Percentiles rank a stretch among this genome's conserved stretches.
Conservation (phyloP, 2,113 vertebrate genomes). For the Malurus cyaneus region DNA sequence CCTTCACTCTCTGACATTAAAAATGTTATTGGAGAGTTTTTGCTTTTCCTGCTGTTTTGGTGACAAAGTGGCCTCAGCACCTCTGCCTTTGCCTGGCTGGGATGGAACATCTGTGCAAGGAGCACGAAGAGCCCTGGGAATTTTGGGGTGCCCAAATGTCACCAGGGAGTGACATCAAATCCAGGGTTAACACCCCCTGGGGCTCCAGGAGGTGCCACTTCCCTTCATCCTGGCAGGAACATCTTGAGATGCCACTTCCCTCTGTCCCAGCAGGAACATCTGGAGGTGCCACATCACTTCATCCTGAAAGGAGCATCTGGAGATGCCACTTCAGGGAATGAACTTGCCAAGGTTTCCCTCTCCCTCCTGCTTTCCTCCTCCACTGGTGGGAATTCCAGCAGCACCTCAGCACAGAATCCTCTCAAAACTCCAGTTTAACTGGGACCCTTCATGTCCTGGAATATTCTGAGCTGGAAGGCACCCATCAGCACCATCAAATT, state of each 20-base stretch:
- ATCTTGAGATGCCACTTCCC: neutral
- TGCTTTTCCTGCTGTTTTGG: neutral
- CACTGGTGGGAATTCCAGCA: neutral
- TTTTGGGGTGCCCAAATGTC: neutral
- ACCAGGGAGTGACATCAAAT: too few species aligned
- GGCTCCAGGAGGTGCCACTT: neutral
- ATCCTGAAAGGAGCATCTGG: too few species aligned
- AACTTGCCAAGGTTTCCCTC: neutral
- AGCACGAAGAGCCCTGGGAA: accelerated
- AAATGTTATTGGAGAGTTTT: too few species aligned
- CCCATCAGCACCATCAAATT: neutral
- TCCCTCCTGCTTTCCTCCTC: neutral
- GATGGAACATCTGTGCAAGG: neutral
- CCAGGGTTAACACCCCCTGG: neutral
- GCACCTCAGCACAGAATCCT: neutral
- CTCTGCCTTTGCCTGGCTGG: neutral
- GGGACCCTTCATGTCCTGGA: neutral
- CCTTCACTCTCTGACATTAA: too few species aligned
- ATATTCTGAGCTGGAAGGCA: neutral
- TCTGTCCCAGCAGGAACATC: too few species aligned
- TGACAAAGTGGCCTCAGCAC: neutral
- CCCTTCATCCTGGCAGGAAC: neutral
- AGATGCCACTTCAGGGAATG: neutral
- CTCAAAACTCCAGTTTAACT: neutral
- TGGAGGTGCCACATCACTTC: too few species aligned